A percentile compares a stretch with the other conserved stretches of the same genome.
These are phyloP conservation scores for Drosophila guanche DNA, from an alignment of 1,140 invertebrate species.

Conservation along the genomic window DNA sequence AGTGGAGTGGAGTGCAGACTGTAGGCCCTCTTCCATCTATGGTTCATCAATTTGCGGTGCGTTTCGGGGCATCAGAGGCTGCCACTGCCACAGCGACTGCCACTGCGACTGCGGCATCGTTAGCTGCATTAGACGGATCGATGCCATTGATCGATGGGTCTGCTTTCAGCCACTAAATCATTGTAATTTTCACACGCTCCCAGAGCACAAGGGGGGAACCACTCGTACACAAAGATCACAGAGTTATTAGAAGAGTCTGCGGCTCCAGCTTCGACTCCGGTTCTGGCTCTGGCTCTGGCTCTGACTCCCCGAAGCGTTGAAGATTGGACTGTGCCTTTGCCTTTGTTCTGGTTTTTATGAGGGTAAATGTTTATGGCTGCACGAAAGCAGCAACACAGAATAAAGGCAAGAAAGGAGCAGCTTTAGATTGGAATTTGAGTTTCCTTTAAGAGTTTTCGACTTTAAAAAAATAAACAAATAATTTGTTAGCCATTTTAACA, in stretches of 20 bases:
- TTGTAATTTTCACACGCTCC: conserved; percentile 58
- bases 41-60: conserved; percentile 54
- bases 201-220: conserved; percentile 17
- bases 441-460: no score
- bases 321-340: conserved; percentile 10
- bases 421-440: no score
- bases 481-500: no score
- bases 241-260: conserved; percentile 3
- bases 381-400: background rate
- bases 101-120: conserved; percentile 26
- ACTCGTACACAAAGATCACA: conserved; percentile 2
- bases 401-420: no score
- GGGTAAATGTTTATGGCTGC: background rate
- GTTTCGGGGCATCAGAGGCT: conserved; percentile 42
- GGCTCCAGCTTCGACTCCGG: no score
- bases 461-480: no score
- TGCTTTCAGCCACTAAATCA: conserved; percentile 53
- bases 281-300: no score
- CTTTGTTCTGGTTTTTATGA: conserved; percentile 16
- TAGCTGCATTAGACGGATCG: conserved; percentile 39
- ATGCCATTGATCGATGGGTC: conserved; percentile 54
- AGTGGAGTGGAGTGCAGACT: background rate
- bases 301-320: conserved; percentile 16
- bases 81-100: conserved; percentile 16
- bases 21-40: conserved; percentile 18